A percentile compares a stretch with the other conserved stretches of the same genome.
phyloP scores from a whole-genome alignment of 2,888 invertebrate species.

The Gortyna flavago region DNA sequence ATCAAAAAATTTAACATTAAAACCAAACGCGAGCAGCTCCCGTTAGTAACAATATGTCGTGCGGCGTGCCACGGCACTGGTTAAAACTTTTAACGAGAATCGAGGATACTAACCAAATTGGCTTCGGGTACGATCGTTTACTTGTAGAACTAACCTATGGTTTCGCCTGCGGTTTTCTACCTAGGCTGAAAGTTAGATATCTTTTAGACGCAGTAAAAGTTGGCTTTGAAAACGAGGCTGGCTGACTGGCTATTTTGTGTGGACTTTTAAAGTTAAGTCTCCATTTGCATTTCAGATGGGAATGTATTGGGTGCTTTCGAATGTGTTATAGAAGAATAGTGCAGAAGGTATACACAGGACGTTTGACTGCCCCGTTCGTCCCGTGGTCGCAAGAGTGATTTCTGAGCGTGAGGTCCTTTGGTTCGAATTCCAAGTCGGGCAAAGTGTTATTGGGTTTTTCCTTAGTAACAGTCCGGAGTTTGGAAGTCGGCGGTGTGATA shows the following conservation, averaged over 20 bases:
- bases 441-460: not conserved
- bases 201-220: constrained; percentile 38
- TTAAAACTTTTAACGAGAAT: constrained; percentile 67
- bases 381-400: not conserved
- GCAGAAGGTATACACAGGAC: too few relatives aligned
- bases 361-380: not conserved
- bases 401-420: not conserved
- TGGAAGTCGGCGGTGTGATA: too few relatives aligned
- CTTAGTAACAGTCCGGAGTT: too few relatives aligned
- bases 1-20: constrained; percentile 21
- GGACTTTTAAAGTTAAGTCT: not conserved
- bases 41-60: constrained; percentile 31
- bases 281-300: constrained; percentile 17
- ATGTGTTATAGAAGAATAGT: not conserved
- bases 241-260: not conserved
- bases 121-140: constrained; percentile 55
- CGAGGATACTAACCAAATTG: constrained; percentile 59
- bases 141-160: constrained; percentile 27
- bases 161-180: constrained; percentile 43
- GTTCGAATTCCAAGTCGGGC: not conserved
- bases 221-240: constrained; percentile 31
- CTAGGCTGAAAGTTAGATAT: constrained; percentile 40
- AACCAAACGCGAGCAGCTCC: not conserved
- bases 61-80: constrained; percentile 36
- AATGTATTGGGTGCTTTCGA: not conserved